Base-by-base conservation (phyloP, 1,140 invertebrate genomes). In the Diorhabda elongata region DNA sequence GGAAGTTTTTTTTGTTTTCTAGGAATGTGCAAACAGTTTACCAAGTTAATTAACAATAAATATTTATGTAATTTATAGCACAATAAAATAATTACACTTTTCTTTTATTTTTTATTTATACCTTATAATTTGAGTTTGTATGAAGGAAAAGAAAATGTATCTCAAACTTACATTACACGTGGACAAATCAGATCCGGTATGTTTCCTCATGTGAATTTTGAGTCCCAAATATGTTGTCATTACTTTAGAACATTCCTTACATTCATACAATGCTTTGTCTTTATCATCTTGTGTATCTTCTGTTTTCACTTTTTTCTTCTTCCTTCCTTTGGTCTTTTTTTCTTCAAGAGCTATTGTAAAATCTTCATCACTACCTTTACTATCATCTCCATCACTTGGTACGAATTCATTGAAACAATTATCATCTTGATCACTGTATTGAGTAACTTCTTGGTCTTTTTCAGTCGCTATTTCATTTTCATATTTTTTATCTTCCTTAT, bases 241-340 rank as follows among this genome's bases (percentile, higher is more conserved):
- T 56, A 76, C 71, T 70, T 80, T 80, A 57, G 69, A 66, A 68
- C 79, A 80, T 57, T 73, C 72, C 47, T 78, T 77, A 73, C 79
- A 80, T 63, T 76, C 71, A 73, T 72, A 79, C 44, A 66, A 58
- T 5, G 67, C 72, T 66, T 71, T 69, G 65, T 75, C 72, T 67
- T 64, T 69, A 65, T 58, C 58, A 60, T 7, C 63, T 64, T 9
- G 62, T 8, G 6, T 52, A 62, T 11, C 66, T 11, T 61, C 63
- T 62, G 47, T 56, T 57, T 8, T 9, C 5, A 43, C n/a, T 44
- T 9, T 9, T 44, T 56, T 65, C 52, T 65, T 69, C 42, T 41
- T 70, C 59, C 8, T 43, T 11, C 41, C 58, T 60, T 72, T 61
- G 26, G 59, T 7, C 41, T 60, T 69, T 45, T 69, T 44, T 44